Evolutionary conservation across 2,797 vertebrate genomes (phyloP).

Genomic region (Alcedo quadribrachys): DNA sequence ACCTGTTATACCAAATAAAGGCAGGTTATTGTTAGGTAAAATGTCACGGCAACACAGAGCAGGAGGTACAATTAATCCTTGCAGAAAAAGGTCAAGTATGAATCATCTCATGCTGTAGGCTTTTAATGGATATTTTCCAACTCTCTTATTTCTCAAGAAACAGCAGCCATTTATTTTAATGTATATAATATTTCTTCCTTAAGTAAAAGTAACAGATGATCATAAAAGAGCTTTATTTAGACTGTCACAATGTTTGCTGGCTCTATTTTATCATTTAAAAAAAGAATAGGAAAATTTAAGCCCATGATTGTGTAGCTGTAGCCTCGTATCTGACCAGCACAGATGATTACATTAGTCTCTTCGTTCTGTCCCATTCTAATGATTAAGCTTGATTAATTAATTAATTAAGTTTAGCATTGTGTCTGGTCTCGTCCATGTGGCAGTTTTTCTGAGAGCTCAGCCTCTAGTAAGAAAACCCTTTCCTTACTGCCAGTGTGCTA

Average conservation of each 20-base stretch:
- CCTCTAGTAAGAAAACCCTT: background rate
- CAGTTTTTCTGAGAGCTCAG: background rate
- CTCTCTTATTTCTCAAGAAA: background rate
- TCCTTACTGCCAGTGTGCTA: background rate
- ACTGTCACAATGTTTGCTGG: background rate
- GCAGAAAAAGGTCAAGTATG: constrained; percentile 15
- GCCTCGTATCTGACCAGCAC: background rate
- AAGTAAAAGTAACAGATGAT: background rate
- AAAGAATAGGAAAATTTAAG: background rate
- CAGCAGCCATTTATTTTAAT: constrained; percentile 1
- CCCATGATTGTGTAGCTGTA: background rate
- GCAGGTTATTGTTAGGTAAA: constrained; percentile 3
- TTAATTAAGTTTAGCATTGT: background rate
- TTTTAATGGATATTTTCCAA: constrained; percentile 6
- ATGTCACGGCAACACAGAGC: background rate
- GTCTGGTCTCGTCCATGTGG: background rate
- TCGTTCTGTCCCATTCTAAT: background rate
- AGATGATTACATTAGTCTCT: background rate
- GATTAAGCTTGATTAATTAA: background rate
- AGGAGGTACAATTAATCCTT: constrained; percentile 22
- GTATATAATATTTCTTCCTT: background rate
- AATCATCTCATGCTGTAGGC: background rate
- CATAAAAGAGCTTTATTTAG: background rate
- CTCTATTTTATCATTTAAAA: background rate
- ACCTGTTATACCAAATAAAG: background rate